phyloP scores from a whole-genome alignment of 2,888 invertebrate genomes.

The Epicampocera succincta region DNA sequence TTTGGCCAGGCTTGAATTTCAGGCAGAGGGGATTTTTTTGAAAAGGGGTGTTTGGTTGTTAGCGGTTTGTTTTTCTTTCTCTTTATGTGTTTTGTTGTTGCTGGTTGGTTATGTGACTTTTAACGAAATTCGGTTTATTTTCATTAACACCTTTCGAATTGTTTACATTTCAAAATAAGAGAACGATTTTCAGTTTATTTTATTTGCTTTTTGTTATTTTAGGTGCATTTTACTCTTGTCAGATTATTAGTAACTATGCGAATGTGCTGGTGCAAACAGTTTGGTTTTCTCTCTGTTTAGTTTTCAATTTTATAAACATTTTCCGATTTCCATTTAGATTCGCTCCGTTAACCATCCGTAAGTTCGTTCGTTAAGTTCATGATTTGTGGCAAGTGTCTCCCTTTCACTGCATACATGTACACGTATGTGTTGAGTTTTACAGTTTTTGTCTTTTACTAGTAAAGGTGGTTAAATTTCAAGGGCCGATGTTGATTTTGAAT shows the following conservation, averaged over 20 bases:
- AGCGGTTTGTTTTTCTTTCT: constrained; percentile 44
- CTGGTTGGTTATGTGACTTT: constrained; percentile 41
- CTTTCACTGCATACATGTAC: no score
- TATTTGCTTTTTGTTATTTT: constrained; percentile 64
- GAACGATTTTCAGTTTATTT: constrained; percentile 23
- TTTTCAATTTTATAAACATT: constrained; percentile 10
- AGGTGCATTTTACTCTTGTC: constrained; percentile 44
- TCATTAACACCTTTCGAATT: constrained; percentile 69
- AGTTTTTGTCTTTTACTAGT: no score
- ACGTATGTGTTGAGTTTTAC: constrained; percentile 24
- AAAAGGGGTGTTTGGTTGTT: constrained; percentile 35
- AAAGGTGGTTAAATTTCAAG: no score
- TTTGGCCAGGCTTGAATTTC: not conserved
- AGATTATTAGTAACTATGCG: not conserved
- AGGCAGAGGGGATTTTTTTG: not conserved
- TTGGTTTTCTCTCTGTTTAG: constrained; percentile 2
- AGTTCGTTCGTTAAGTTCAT: constrained; percentile 1
- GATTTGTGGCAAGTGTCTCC: constrained; percentile 33
- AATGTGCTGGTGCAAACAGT: constrained; percentile 27
- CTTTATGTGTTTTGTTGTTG: not conserved
- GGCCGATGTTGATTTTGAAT: no score
- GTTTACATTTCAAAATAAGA: constrained; percentile 57
- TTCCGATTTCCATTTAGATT: constrained; percentile 35
- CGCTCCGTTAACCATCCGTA: not conserved
- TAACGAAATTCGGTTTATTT: constrained; percentile 53